Evolutionary conservation across 2,888 invertebrate genomes (phyloP), one percentile per base, ranked within the genome.

Genomic region (Caenorhabditis panamensis): DNA sequence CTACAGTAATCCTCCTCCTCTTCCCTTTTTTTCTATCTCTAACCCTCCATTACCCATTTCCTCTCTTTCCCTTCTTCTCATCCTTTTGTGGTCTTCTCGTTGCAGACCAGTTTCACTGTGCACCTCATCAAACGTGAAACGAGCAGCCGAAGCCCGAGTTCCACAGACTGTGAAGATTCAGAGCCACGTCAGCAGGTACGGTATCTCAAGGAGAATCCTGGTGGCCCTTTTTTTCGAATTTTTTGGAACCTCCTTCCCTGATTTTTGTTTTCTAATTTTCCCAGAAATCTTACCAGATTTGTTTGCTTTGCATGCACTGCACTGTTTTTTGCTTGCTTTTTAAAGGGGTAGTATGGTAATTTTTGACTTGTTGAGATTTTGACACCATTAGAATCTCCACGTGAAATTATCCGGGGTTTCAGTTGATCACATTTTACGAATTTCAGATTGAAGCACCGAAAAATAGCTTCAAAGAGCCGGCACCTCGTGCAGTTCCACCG

Each of bases 91-190:
- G 47, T 28, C 13, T 26, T 47, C 47, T 56, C 26, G 18, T 82
- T 84, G 58, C 82, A 84, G 84, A 82, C 82, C 20, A 79, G 78
- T 61, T 81, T 84, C 77, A 77, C 79, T 51, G 79, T 84, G 5
- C 82, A 80, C 44, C 67, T 84, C 31, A 68, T 82, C 47, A 69
- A 68, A 63, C 49, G 71, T 53, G 84, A 71, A 37, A 59, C 26
- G 49, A 31, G 31, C 9, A 31, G 31, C 31, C 31, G 31, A 4
- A 31, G 31, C 13, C 13, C 41, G 31, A 31, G 31, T 31, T 31
- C 31, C 31, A 31, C 31, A 9, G 4, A 4, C 9, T 31, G 5
- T 31, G 4, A 4, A 6, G 31, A 31, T 6, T 31, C 62, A 31
- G 31, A 6, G 20, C 20, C 47, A 47, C 24, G 54, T 31, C 56